Evolutionary conservation across 2,113 vertebrate species (phyloP), one percentile per base, ranked within the genome.

Genomic region (Microtus oregoni): DNA sequence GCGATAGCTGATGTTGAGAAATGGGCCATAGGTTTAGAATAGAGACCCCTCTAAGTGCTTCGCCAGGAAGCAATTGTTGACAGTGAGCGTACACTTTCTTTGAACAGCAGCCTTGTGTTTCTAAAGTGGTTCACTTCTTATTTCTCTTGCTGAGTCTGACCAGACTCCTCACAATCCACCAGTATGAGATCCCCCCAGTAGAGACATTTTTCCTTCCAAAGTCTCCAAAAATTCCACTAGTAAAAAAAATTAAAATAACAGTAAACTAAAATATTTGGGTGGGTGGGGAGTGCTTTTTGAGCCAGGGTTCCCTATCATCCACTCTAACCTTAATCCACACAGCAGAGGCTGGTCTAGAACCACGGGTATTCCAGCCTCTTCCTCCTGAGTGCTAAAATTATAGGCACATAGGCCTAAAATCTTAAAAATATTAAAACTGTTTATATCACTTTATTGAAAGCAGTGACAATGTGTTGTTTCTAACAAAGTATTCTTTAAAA

Each of bases 231-330:
- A 85, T 52, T 81, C 82, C 12, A 50, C 12, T 10, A 94, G 78
- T 81, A 86, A 91, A 96, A 96, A 96, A 85, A 94, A 38, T 47
- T 44, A 91, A 97, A 92, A 86, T 61, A 94, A 77, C 17, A 85
- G 13, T 72, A 89, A 55, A 82, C 75, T 52, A 32, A 47, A 86
- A 22, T 70, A 35, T 47, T 44, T 26, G 52, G 77, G 30, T 20
- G 50, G 2, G 47, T 1, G 50, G 52, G 52, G n/a, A 24, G 24
- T 47, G 7, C 41, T 26, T n/a, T 87, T 87, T 70, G 65, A 70
- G 65, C 15, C 30, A 70, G 44, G 85, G 41, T 87, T 38, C 70
- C 41, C 67, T 67, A 47, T 3, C 14, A 30, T 86, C 28, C 17
- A 35, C 83, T 22, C 63, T 86, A 32, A 20, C 15, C 83, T 68